Conservation (phyloP, 2,113 vertebrate genomes). For the Dendropsophus ebraccatus region DNA sequence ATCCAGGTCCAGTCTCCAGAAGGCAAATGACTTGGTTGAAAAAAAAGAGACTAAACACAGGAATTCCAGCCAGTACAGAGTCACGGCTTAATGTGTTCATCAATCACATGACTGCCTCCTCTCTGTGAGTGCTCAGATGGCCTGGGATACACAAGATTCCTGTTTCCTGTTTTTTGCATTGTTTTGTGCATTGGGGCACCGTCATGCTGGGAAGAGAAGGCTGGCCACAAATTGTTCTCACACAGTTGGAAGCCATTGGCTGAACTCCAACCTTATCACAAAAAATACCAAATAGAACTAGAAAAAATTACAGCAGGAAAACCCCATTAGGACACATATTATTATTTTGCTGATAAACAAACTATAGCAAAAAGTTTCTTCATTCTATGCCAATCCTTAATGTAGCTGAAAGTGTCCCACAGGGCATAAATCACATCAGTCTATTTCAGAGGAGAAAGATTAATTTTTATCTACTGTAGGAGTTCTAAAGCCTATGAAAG, state of each 20-base stretch:
- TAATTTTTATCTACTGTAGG: neutral
- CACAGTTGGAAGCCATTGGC: neutral
- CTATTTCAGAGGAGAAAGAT: neutral
- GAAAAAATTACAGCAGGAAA: neutral
- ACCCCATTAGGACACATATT: neutral
- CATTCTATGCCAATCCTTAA: neutral
- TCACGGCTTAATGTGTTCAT: too few species aligned
- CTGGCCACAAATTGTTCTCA: too few species aligned
- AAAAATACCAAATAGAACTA: neutral
- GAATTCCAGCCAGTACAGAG: too few species aligned
- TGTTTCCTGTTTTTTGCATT: too few species aligned
- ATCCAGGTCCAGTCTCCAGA: too few species aligned
- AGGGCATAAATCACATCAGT: slow-evolving; percentile 5
- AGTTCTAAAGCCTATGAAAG: neutral
- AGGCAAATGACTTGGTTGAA: too few species aligned
- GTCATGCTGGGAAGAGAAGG: too few species aligned
- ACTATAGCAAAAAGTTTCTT: neutral
- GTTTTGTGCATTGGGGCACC: too few species aligned
- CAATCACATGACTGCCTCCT: too few species aligned
- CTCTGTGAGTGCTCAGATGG: too few species aligned
- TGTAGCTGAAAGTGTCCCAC: neutral
- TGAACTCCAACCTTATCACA: neutral
- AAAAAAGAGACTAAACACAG: too few species aligned
- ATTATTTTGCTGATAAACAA: neutral
- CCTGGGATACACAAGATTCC: too few species aligned